Evolutionary conservation across 2,888 invertebrate species (phyloP).

Genomic region (Oegoconia quadripuncta): DNA sequence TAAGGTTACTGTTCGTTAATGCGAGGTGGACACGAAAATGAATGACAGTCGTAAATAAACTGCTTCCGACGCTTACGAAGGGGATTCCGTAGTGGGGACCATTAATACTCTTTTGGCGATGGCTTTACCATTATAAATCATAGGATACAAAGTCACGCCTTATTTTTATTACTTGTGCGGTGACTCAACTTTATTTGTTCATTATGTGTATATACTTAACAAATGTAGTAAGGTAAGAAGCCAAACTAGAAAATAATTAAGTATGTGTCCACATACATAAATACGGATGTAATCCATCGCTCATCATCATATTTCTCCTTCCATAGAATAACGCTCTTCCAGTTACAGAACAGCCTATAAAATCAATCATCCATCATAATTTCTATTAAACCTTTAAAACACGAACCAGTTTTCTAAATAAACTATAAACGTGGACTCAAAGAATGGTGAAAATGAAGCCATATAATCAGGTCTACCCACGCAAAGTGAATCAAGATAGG

Average conservation of each 20-base stretch:
- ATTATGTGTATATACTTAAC: neutral
- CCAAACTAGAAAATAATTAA: no score
- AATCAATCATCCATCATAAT: no score
- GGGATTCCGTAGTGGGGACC: constrained; percentile 43
- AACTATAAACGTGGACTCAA: neutral
- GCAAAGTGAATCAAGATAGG: constrained; percentile 35
- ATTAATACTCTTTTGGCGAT: constrained; percentile 49
- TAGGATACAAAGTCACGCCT: constrained; percentile 39
- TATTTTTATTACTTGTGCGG: constrained; percentile 24
- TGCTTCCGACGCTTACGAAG: constrained; percentile 31
- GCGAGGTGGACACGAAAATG: constrained; percentile 34
- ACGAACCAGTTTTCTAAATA: no score
- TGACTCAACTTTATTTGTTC: constrained; percentile 19
- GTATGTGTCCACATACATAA: neutral
- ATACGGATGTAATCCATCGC: no score
- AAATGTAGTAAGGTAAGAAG: neutral
- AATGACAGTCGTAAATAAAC: constrained; percentile 38
- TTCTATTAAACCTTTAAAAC: no score
- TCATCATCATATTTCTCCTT: no score
- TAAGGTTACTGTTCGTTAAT: constrained; percentile 19
- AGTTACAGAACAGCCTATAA: no score
- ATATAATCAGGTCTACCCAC: constrained; percentile 28
- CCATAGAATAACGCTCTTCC: no score
- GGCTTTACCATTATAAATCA: constrained; percentile 34
- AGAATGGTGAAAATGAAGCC: neutral